A percentile compares a stretch with the other conserved stretches of the same genome.
Conservation (phyloP, 1,140 invertebrate genomes). For the Drosophila guanche region DNA sequence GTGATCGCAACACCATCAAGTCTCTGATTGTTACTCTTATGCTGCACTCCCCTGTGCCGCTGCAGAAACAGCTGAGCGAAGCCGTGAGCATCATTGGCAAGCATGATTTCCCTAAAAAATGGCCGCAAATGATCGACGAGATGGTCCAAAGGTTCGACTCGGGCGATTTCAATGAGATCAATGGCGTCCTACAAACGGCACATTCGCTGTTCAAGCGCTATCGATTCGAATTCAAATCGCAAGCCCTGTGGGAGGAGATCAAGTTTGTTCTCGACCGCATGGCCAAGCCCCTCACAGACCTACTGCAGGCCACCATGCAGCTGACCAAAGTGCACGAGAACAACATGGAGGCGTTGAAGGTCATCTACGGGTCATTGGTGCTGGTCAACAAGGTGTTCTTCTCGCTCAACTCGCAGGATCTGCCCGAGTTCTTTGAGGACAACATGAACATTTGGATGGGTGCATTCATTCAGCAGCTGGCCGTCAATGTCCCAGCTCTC, state of each 20-base stretch:
- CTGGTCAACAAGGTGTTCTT: slow-evolving; percentile 98
- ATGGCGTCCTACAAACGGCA: slow-evolving; percentile 96
- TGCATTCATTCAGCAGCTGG: slow-evolving; percentile 92
- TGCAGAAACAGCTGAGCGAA: slow-evolving; percentile 98
- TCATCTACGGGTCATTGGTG: slow-evolving; percentile 95
- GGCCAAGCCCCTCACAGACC: slow-evolving; percentile 95
- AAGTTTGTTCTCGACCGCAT: slow-evolving; percentile 97
- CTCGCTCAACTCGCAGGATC: slow-evolving; percentile 97
- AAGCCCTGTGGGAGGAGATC: slow-evolving; percentile 97
- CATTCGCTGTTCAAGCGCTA: slow-evolving; percentile 98
- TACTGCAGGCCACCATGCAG: slow-evolving; percentile 95
- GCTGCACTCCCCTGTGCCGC: slow-evolving; percentile 93
- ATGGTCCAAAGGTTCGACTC: slow-evolving; percentile 96
- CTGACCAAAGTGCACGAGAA: slow-evolving; percentile 90
- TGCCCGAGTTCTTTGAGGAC: slow-evolving; percentile 99
- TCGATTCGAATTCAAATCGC: slow-evolving; percentile 97
- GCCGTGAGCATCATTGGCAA: slow-evolving; percentile 97
- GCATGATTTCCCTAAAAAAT: slow-evolving; percentile 97
- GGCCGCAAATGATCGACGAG: slow-evolving; percentile 94
- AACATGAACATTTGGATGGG: slow-evolving; percentile 98
- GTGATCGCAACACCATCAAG: slow-evolving; percentile 93
- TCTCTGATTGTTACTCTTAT: slow-evolving; percentile 95
- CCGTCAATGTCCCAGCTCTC: slow-evolving; percentile 90
- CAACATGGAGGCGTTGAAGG: slow-evolving; percentile 91
- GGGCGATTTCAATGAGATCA: slow-evolving; percentile 97